Evolutionary conservation across 30 jellyfish, hydroid and myxozoan species (phyloP), one percentile per base, ranked within the genome.

Genomic region (Pseudorhiza aurosa): DNA sequence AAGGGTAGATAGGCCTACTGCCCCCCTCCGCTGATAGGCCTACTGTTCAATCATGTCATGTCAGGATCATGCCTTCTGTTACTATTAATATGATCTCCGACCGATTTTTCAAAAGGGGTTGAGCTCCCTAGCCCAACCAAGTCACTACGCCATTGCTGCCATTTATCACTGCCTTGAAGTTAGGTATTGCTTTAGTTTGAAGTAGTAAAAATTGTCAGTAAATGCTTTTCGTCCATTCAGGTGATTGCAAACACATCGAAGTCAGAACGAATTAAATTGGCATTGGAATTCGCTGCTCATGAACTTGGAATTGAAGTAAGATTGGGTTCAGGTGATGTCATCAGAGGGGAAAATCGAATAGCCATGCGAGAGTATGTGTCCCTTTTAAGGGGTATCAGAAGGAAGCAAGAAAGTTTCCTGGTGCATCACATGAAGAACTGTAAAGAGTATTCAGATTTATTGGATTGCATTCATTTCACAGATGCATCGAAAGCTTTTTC

Each of bases 211-310:
- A n/a, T n/a, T n/a, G n/a, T n/a, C n/a, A n/a, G n/a, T n/a, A n/a
- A n/a, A n/a, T 39, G 7, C 50, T 39, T 39, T 12, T 21, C 4
- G 49, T 57, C 14, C 57, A 9, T 17, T 29, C 73, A 80, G 91
- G 91, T 80, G 0, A 80, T 80, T 5, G 42, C 68, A 14, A 80
- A 63, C 29, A 39, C 75, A 28, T 80, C 91, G 5, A 24, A 44
- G 5, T 36, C 37, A 33, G 91, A 80, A 24, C 65, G 91, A 80
- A 49, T 80, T 46, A 80, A 80, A 31, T 77, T 80, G 46, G 91
- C 91, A 5, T 80, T 80, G 19, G 40, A 50, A 47, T 62, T 70
- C 35, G 91, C 65, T 22, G 40, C 69, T 8, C 81, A 80, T 55
- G 91, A 80, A 65, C 72, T 80, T 17, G 82, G 82, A 39, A 53